Conservation (phyloP, 2,888 invertebrate species). For the Chymomyza procnemis region DNA sequence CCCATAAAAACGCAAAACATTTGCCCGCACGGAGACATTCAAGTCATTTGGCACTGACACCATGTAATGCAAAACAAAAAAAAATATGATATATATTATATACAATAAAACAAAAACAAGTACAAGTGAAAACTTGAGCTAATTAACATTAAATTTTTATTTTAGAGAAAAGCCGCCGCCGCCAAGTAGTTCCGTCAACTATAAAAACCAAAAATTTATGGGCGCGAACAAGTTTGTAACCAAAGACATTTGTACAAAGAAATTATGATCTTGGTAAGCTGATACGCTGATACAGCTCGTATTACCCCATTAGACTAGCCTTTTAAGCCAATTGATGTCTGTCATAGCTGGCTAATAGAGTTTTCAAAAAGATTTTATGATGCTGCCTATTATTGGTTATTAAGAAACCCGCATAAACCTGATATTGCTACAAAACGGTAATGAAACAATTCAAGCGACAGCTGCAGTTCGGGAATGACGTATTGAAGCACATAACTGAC, state of each 20-base stretch:
- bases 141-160: slow-evolving; percentile 40
- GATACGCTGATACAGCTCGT: neutral
- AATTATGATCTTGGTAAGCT: neutral
- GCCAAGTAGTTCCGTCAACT: neutral
- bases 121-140: slow-evolving; percentile 63
- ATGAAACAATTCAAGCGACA: neutral
- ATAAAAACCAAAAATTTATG: neutral
- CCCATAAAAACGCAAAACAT: neutral
- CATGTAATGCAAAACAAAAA: neutral
- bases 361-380: neutral
- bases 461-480: neutral
- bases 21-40: neutral
- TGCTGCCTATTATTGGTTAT: neutral
- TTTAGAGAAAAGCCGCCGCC: neutral
- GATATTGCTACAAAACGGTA: neutral
- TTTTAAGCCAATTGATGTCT: neutral
- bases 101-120: slow-evolving; percentile 42
- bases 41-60: neutral
- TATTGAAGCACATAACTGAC: too few relatives aligned
- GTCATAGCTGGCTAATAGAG: neutral
- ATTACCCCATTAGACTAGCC: neutral
- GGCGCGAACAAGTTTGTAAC: neutral
- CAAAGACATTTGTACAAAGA: neutral
- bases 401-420: neutral
- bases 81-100: neutral